phyloP scores from a whole-genome alignment of 2,888 invertebrate species.

The Prostheceraeus crozeri region DNA sequence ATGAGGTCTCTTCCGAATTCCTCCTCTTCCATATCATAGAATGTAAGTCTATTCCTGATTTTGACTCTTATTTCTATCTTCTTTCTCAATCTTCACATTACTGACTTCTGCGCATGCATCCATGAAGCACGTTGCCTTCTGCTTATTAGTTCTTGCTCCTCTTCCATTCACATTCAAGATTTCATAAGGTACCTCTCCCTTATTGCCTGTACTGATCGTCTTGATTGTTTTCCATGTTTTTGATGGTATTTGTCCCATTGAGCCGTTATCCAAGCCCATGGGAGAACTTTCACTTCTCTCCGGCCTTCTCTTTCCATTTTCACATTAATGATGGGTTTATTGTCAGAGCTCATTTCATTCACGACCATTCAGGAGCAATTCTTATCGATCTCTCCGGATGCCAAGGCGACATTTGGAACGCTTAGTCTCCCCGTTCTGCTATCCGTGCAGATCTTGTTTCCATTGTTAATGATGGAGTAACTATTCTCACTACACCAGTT shows the following conservation, averaged over 20 bases:
- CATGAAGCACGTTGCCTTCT: not conserved
- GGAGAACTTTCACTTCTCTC: not conserved
- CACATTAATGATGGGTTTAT: constrained; percentile 3
- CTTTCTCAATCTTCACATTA: too few species aligned
- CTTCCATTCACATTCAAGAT: not conserved
- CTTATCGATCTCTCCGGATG: not conserved
- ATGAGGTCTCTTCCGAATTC: constrained; percentile 5
- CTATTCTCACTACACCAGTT: not conserved
- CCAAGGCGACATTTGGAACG: constrained; percentile 8
- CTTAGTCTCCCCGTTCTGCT: not conserved
- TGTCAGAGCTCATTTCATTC: constrained; percentile 14
- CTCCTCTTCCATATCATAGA: too few species aligned
- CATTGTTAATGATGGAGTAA: constrained; percentile 9
- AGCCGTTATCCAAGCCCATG: constrained; percentile 27
- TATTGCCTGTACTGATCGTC: not conserved
- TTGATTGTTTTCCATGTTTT: too few species aligned
- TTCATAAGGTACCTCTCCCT: not conserved
- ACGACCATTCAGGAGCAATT: constrained; percentile 14
- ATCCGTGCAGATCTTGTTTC: not conserved
- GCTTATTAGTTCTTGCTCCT: not conserved
- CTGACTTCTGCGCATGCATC: not conserved
- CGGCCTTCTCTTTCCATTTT: not conserved
- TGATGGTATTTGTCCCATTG: constrained; percentile 11
- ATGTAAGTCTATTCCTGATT: too few species aligned
- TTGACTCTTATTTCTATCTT: too few species aligned